phyloP scores from a whole-genome alignment of 2,113 vertebrate species.

The Toxostoma redivivum region DNA sequence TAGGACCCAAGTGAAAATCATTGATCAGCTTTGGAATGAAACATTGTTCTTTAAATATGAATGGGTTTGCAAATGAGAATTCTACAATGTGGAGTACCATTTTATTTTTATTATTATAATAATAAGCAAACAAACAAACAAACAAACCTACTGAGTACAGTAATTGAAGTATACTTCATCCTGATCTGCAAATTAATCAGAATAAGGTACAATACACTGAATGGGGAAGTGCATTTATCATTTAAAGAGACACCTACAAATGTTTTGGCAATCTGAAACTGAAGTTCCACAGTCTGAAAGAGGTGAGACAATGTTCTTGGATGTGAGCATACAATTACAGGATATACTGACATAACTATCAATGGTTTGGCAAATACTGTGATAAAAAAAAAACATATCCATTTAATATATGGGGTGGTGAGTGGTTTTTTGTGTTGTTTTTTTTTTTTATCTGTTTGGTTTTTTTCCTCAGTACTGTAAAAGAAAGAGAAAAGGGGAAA shows the following conservation, averaged over 20 bases:
- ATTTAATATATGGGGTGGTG: accelerated
- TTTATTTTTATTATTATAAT: neutral
- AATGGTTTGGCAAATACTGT: neutral
- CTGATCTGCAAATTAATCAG: neutral
- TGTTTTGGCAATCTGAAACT: neutral
- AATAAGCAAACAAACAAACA: neutral
- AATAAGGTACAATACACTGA: neutral
- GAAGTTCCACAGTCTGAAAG: neutral
- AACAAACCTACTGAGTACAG: neutral
- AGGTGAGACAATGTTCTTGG: neutral
- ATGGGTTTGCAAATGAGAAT: conserved; percentile 35
- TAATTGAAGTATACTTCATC: neutral
- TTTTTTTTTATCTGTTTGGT: accelerated
- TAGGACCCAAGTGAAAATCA: conserved; percentile 15
- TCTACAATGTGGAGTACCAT: neutral
- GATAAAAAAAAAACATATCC: neutral
- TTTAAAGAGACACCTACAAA: neutral
- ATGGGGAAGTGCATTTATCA: neutral
- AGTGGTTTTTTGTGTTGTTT: too few relatives aligned
- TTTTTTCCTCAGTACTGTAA: neutral
- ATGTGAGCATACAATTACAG: neutral
- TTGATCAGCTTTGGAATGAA: conserved; percentile 49
- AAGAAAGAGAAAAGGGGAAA: neutral
- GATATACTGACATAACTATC: accelerated
- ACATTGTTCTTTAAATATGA: conserved; percentile 52